Evolutionary conservation across 2,113 vertebrate species (phyloP).

Genomic region (Chrysemys picta): DNA sequence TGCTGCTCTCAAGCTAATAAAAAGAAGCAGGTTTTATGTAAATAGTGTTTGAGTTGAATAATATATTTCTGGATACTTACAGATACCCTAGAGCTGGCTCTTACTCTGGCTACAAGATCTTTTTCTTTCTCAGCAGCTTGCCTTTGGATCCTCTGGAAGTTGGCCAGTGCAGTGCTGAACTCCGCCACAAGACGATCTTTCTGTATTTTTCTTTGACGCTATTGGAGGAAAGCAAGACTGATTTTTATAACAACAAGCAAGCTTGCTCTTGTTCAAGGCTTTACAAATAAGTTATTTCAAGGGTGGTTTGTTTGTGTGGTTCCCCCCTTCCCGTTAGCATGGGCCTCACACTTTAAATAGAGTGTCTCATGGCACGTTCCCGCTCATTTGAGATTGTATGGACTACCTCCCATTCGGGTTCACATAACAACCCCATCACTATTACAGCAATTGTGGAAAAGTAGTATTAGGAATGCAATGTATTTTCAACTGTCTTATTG

Average conservation of each 20-base stretch:
- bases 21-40: neutral
- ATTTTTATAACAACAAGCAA: slow-evolving; percentile 5
- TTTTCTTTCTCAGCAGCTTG: slow-evolving; percentile 93
- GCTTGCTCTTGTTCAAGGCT: neutral
- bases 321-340: neutral
- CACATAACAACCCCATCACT: neutral
- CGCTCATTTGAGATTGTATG: neutral
- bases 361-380: neutral
- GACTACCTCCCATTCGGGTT: neutral
- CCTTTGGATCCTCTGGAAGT: slow-evolving; percentile 92
- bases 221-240: neutral
- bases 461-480: neutral
- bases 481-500: neutral
- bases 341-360: neutral
- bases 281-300: neutral
- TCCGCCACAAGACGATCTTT: slow-evolving; percentile 93
- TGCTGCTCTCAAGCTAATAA: neutral
- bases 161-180: slow-evolving; percentile 89
- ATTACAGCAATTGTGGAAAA: neutral
- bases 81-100: slow-evolving; percentile 93
- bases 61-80: slow-evolving; percentile 78
- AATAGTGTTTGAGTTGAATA: neutral
- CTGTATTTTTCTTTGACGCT: slow-evolving; percentile 97
- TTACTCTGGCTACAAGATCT: slow-evolving; percentile 94
- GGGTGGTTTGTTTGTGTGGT: neutral